A percentile compares a stretch with the other conserved stretches of the same genome.
Evolutionary conservation across 2,113 vertebrate genomes (phyloP).

Genomic region (Brachyhypopomus occidentalis): DNA sequence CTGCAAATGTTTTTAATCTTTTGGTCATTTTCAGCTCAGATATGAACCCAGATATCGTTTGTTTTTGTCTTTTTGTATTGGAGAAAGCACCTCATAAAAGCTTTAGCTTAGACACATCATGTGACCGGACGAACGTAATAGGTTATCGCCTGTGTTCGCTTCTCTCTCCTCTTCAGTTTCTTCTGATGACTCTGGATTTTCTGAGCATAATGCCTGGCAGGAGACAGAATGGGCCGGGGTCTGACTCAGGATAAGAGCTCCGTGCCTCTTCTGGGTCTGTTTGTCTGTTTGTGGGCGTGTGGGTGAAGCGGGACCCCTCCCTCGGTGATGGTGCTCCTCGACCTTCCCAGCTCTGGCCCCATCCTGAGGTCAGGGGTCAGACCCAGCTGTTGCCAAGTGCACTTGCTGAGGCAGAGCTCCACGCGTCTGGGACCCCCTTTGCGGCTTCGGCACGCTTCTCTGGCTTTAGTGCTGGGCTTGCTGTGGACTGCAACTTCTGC

Average conservation of each 20-base stretch:
- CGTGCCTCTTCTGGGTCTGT: not conserved
- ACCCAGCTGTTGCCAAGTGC: conserved; percentile 31
- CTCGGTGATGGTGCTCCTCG: conserved; percentile 18
- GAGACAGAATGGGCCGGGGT: not conserved
- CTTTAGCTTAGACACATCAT: not conserved
- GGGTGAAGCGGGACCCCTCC: not conserved
- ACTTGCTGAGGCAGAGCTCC: conserved; percentile 49
- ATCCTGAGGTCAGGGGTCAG: not conserved
- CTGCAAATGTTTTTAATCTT: not conserved
- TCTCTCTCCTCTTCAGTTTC: not conserved
- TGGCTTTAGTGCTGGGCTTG: not conserved
- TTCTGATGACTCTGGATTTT: not conserved
- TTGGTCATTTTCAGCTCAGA: not conserved
- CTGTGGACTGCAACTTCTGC: not conserved
- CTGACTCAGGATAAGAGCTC: not conserved
- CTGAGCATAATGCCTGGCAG: not conserved
- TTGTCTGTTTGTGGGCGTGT: not conserved
- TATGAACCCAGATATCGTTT: not conserved
- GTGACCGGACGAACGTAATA: not conserved
- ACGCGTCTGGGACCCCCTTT: conserved; percentile 27
- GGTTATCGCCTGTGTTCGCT: not conserved
- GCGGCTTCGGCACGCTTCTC: conserved; percentile 3
- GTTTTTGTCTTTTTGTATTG: not conserved
- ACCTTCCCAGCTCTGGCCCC: not conserved
- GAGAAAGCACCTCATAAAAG: not conserved